Conservation (phyloP, 2,113 vertebrate species). For the Eublepharis macularius region DNA sequence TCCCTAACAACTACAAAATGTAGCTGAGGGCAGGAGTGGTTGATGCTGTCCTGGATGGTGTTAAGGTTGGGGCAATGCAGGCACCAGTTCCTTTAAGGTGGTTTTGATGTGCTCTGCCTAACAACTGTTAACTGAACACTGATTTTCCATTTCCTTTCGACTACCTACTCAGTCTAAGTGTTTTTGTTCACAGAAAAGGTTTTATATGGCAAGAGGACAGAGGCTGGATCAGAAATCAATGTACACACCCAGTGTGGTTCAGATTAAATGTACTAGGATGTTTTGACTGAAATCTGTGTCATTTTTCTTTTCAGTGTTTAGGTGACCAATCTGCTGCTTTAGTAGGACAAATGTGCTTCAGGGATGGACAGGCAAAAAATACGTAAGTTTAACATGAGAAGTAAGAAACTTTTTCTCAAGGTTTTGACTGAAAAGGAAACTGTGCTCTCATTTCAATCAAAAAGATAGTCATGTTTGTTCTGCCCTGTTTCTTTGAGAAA, state of each 20-base stretch:
- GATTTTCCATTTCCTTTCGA: neutral
- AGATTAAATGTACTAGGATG: neutral
- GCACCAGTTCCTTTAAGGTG: neutral
- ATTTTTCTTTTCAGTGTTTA: slow-evolving; percentile 83
- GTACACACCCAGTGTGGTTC: neutral
- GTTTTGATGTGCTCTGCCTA: neutral
- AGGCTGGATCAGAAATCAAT: neutral
- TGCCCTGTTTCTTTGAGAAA: neutral
- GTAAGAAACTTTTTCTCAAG: too few relatives aligned
- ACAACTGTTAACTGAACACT: neutral
- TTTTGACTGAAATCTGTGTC: slow-evolving; percentile 1
- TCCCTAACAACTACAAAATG: neutral
- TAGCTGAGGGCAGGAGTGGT: neutral
- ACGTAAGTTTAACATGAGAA: slow-evolving; percentile 80
- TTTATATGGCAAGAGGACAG: neutral
- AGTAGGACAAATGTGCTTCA: slow-evolving; percentile 96
- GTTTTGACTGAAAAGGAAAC: neutral
- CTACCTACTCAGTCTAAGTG: neutral
- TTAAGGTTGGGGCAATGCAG: neutral
- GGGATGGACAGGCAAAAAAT: slow-evolving; percentile 94
- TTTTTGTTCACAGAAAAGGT: neutral
- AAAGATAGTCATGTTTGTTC: neutral
- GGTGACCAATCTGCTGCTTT: slow-evolving; percentile 98
- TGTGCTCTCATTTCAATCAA: neutral
- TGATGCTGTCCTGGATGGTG: neutral